Base-by-base conservation (phyloP, 2,888 invertebrate species). In the Ceratothoa steindachneri region DNA sequence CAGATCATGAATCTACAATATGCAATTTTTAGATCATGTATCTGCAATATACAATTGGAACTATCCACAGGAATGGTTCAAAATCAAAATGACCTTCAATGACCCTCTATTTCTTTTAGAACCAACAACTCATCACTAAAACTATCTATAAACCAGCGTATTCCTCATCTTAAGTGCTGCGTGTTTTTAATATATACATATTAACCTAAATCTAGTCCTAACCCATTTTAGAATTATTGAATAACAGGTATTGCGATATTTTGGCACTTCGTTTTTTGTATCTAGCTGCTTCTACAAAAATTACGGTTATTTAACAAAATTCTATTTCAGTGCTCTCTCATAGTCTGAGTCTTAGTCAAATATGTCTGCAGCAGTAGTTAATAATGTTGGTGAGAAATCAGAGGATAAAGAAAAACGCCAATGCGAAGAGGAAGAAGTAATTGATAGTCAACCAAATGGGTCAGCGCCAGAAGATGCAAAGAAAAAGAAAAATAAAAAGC, bases 401-500 rank as follows among this genome's bases (percentile, higher is more conserved):
- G 71, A 81, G n/a, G 81, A 80, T 29, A 79, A 80, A 30, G 80
- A 81, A n/a, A n/a, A n/a, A n/a, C n/a, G n/a, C 51, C 78, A 73
- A 12, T 67, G 81, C 19, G 80, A 81, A 22, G 81, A 81, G 64
- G 81, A 80, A 24, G 80, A 69, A 28, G 72, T 41, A 24, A 53
- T 60, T 12, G 77, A 66, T 30, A 74, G 69, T n/a, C 53, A 73
- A 28, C 75, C 65, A n/a, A 77, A 76, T 19, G 75, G 74, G 22
- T 27, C 64, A 19, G 64, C 71, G 7, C 30, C 71, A 27, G 71
- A 71, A 22, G 29, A 22, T 19, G 64, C 69, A 4, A 77, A 80
- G 60, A 75, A 77, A 67, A 81, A 80, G 71, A 80, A 77, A 71
- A 81, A 77, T 41, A 72, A 77, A 31, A 80, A 80, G 86, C 91